Conservation (phyloP, 2,888 invertebrate genomes). For the Osedax frankpressi region DNA sequence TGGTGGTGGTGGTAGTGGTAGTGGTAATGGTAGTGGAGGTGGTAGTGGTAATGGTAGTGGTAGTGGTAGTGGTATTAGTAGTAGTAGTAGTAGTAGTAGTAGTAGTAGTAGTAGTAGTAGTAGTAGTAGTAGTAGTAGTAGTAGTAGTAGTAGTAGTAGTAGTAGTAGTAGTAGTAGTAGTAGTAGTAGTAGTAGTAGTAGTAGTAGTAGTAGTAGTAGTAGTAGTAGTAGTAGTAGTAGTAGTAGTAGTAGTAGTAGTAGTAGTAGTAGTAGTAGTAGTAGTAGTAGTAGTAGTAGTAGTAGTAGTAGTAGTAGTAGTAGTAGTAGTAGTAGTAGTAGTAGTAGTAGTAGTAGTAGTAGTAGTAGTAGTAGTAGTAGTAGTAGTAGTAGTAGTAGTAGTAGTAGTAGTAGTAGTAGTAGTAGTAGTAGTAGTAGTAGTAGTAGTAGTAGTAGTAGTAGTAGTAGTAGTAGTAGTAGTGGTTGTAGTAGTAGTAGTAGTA, state of each 20-base stretch:
- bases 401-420: not conserved
- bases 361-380: not conserved
- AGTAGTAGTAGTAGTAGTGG: too few species aligned
- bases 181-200: not conserved
- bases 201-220: not conserved
- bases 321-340: too few species aligned
- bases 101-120: not conserved
- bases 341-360: not conserved
- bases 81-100: too few species aligned
- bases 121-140: not conserved
- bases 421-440: not conserved
- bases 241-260: not conserved
- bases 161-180: not conserved
- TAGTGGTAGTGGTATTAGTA: too few species aligned
- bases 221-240: not conserved
- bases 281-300: not conserved
- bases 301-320: not conserved
- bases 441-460: not conserved
- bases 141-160: not conserved
- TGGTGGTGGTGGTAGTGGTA: not conserved
- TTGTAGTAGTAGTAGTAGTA: too few species aligned
- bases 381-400: not conserved
- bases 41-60: not conserved
- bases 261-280: not conserved
- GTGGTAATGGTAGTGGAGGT: too few species aligned